These are phyloP conservation scores for Isotomurus palustris DNA, from an alignment of 2,888 invertebrate genomes.

Conservation along the genomic window DNA sequence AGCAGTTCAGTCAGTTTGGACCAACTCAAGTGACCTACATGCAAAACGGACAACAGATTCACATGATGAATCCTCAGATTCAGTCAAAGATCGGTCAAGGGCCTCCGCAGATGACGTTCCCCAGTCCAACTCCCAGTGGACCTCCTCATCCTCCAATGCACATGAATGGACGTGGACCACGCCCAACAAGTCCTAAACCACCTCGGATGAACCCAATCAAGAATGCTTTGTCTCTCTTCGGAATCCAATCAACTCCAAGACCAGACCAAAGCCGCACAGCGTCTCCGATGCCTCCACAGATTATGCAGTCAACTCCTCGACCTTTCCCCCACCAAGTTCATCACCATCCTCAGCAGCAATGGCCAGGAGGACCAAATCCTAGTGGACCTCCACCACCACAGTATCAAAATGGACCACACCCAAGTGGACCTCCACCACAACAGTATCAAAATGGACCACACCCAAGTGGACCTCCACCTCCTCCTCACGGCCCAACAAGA, in stretches of 20 bases:
- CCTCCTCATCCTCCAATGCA: not conserved
- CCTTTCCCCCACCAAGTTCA: constrained; percentile 12
- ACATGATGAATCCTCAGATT: constrained; percentile 1
- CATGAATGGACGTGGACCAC: not conserved
- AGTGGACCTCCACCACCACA: constrained; percentile 10
- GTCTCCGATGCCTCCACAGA: not conserved
- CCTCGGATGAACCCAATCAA: constrained; percentile 31
- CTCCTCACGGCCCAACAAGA: not conserved
- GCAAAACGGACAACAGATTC: not conserved
- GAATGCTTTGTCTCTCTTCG: constrained; percentile 41
- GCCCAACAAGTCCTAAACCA: constrained; percentile 10
- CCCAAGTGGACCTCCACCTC: not conserved
- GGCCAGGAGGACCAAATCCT: not conserved
- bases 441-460: not conserved
- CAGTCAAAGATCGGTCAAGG: constrained; percentile 5
- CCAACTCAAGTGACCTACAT: no score
- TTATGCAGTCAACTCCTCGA: constrained; percentile 4
- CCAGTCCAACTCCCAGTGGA: not conserved
- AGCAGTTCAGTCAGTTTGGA: constrained; percentile 10
- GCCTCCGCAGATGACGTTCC: constrained; percentile 11
- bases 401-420: not conserved
- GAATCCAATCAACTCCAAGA: constrained; percentile 37
- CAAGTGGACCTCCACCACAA: constrained; percentile 7
- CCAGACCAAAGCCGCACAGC: constrained; percentile 25
- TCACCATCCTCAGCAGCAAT: constrained; percentile 1